Evolutionary conservation across 2,113 vertebrate genomes (phyloP), one percentile per base, ranked within the genome.

Genomic region (Tetraodon nigroviridis): DNA sequence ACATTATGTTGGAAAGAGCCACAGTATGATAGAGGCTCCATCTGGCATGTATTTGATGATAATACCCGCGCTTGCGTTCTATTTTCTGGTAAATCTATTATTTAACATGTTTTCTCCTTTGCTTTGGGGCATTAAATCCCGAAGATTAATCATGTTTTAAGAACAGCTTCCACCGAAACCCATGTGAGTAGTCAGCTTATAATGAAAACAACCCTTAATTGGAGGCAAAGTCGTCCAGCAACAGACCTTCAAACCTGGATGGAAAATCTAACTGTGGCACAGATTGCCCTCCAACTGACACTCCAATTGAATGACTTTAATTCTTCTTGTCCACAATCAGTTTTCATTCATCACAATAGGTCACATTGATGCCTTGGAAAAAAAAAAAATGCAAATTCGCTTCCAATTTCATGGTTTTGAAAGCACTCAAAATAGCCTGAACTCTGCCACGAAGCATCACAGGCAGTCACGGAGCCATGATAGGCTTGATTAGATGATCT

Each of bases 371-470:
- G 68, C 64, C 59, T 37, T 12, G 32, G 7, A 27, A 27, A 27
- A 27, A 10, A 72, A 64, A 79, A 84, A 86, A 80, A 87, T 85
- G 85, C 76, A 78, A 87, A 87, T 86, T 85, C 73, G 51, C 73
- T 79, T 81, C 82, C 82, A 88, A 85, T 88, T 88, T 89, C 84
- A 89, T 85, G 85, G 84, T 77, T 78, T 76, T 81, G 69, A 82
- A 87, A 85, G 83, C 82, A 85, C 78, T 83, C 75, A 73, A 78
- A 89, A 84, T 84, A 79, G 78, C 76, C 80, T 63, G 68, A 71
- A 81, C 83, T 58, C 54, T 64, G 74, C 64, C 67, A 75, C 55
- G 64, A 57, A 68, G 67, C 77, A 78, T 62, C 76, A 71, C 72
- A 70, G 65, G 61, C 79, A 78, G 76, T 75, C 64, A 60, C 71